These are phyloP conservation scores for Cerastis leucographa DNA, from an alignment of 2,888 invertebrate species.

Conservation along the genomic window DNA sequence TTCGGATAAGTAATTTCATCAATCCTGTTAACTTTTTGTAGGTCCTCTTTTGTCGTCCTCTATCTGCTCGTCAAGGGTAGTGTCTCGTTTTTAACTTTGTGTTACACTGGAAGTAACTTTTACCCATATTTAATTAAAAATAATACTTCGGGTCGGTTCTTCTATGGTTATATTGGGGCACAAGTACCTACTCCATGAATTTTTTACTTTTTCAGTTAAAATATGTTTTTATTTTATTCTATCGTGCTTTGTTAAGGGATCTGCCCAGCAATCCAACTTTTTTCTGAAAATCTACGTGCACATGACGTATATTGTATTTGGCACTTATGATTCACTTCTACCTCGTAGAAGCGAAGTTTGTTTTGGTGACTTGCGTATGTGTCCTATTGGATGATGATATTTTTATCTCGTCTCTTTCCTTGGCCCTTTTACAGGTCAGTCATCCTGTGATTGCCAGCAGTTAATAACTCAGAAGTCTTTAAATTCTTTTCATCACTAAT, in stretches of 20 bases:
- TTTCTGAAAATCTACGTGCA: neutral
- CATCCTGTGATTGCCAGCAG: constrained; percentile 32
- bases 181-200: neutral
- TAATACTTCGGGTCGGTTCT: neutral
- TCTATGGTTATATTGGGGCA: neutral
- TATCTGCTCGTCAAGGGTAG: neutral
- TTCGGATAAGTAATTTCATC: neutral
- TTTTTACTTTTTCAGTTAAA: neutral
- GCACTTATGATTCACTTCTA: constrained; percentile 13
- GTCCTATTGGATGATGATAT: constrained; percentile 49
- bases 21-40: constrained; percentile 3
- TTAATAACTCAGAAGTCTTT: constrained; percentile 23
- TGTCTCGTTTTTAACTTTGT: neutral
- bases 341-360: constrained; percentile 38
- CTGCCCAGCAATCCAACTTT: neutral
- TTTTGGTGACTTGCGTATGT: constrained; percentile 35
- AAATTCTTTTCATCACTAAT: constrained; percentile 16
- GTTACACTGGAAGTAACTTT: neutral
- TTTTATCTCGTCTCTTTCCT: constrained; percentile 52
- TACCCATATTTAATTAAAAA: neutral
- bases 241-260: neutral
- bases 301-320: neutral
- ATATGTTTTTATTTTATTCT: neutral
- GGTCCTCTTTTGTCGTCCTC: neutral
- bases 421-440: constrained; percentile 62